These are phyloP conservation scores for Arrhopalites spinosus DNA, from an alignment of 2,888 invertebrate species.

Conservation along the genomic window DNA sequence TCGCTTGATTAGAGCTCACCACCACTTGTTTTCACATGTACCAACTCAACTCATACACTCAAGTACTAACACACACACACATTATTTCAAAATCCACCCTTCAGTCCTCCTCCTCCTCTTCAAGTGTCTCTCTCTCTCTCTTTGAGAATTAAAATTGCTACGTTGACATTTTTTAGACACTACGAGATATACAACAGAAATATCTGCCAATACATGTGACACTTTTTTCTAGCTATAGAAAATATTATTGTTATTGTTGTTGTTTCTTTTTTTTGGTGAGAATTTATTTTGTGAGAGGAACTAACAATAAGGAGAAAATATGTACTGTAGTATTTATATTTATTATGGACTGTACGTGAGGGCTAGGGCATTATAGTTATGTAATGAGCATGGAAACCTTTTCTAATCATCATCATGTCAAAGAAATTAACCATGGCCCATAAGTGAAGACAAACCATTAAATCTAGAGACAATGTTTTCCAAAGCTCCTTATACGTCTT, in stretches of 20 bases:
- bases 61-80: background rate
- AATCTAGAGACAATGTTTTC: constrained; percentile 19
- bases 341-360: background rate
- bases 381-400: constrained; percentile 43
- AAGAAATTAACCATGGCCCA: constrained; percentile 52
- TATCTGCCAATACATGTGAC: no score
- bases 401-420: constrained; percentile 53
- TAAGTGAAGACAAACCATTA: constrained; percentile 42
- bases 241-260: background rate
- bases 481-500: constrained; percentile 27
- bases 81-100: background rate
- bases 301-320: no score
- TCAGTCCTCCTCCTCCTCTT: background rate
- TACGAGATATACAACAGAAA: background rate
- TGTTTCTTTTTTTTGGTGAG: background rate
- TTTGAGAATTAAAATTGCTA: background rate
- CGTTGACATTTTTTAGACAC: background rate
- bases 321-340: no score
- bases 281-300: background rate
- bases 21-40: constrained; percentile 55
- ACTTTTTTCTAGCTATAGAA: no score
- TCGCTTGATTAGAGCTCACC: constrained; percentile 54
- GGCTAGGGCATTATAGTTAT: constrained; percentile 13
- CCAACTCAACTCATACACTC: constrained; percentile 35
- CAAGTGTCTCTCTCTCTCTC: background rate